Percentiles rank a stretch among this genome's conserved stretches.
phyloP scores from a whole-genome alignment of 1,140 invertebrate genomes.

The Leptinotarsa texana region DNA sequence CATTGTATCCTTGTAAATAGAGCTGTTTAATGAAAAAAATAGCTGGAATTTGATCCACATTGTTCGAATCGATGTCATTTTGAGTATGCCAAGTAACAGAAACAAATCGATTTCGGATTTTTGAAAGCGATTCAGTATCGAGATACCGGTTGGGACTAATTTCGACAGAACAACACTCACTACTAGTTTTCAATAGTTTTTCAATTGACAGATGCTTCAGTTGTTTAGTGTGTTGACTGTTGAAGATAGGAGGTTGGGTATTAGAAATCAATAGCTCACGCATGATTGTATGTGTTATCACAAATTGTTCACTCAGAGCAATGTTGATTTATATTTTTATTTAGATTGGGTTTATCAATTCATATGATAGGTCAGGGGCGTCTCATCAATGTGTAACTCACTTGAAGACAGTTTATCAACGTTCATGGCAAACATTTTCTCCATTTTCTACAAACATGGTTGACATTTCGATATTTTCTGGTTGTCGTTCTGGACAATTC shows the following conservation, averaged over 20 bases:
- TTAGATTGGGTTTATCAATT: too few relatives aligned
- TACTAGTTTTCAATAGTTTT: neutral
- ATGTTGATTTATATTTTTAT: too few relatives aligned
- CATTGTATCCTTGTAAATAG: slow-evolving; percentile 25
- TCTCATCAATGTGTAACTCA: too few relatives aligned
- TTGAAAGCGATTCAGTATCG: slow-evolving; percentile 22
- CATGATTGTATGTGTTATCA: neutral
- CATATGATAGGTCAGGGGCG: too few relatives aligned
- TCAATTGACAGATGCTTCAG: neutral
- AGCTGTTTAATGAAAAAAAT: slow-evolving; percentile 38
- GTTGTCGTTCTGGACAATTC: too few relatives aligned
- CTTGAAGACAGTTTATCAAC: too few relatives aligned
- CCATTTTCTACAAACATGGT: too few relatives aligned
- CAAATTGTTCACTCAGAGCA: too few relatives aligned
- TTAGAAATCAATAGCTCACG: neutral
- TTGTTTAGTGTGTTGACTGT: neutral
- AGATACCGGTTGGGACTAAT: slow-evolving; percentile 36
- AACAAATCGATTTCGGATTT: slow-evolving; percentile 33
- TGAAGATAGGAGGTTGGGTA: neutral
- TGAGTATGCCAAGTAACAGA: slow-evolving; percentile 46
- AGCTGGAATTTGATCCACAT: slow-evolving; percentile 30
- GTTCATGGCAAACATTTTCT: too few relatives aligned
- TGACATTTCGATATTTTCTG: too few relatives aligned
- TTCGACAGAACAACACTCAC: slow-evolving; percentile 34
- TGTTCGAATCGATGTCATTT: slow-evolving; percentile 20